Percentiles rank a stretch among this genome's conserved stretches.
phyloP scores from a whole-genome alignment of 2,888 invertebrate genomes.

The Pocota personata region DNA sequence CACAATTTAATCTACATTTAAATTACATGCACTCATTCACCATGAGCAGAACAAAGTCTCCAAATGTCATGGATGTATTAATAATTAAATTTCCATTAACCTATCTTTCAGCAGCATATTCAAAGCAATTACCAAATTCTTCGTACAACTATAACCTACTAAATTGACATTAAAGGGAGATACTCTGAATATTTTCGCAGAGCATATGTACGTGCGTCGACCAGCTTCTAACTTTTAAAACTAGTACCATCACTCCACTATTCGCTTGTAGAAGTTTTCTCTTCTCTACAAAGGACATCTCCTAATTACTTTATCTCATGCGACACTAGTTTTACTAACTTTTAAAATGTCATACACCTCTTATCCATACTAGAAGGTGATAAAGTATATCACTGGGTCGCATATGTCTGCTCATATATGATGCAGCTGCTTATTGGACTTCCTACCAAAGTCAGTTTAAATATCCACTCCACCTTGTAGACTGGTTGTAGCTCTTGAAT shows the following conservation, averaged over 20 bases:
- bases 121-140: not conserved
- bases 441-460: no score
- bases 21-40: not conserved
- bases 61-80: not conserved
- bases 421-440: no score
- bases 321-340: slow-evolving; percentile 32
- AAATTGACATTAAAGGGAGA: not conserved
- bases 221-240: not conserved
- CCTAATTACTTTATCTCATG: slow-evolving; percentile 33
- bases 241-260: not conserved
- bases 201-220: not conserved
- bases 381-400: not conserved
- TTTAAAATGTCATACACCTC: slow-evolving; percentile 11
- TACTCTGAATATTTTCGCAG: not conserved
- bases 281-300: slow-evolving; percentile 4
- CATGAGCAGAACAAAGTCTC: not conserved
- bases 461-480: no score
- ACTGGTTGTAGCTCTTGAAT: no score
- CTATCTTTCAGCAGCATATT: not conserved
- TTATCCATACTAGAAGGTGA: not conserved
- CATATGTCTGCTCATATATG: not conserved
- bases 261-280: not conserved
- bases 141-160: not conserved
- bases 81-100: slow-evolving; percentile 16
- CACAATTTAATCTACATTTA: not conserved